These are phyloP conservation scores for Pangasianodon gigas DNA, from an alignment of 2,113 vertebrate species.

Conservation along the genomic window DNA sequence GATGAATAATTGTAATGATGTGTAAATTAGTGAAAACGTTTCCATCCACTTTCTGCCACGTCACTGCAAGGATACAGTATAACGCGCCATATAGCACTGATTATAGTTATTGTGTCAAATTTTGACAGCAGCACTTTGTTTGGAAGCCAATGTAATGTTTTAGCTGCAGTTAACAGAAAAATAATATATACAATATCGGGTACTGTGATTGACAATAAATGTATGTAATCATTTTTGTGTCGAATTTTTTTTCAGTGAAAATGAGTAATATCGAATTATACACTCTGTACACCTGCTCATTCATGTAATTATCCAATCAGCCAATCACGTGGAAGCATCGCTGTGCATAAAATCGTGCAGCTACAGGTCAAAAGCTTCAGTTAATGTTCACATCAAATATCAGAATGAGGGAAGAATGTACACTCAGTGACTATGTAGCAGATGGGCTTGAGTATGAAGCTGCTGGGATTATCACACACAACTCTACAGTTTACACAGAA, in stretches of 20 bases:
- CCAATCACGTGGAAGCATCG: not conserved
- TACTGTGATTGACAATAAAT: conserved; percentile 50
- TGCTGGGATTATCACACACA: too few relatives aligned
- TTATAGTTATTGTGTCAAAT: not conserved
- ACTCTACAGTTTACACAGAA: too few relatives aligned
- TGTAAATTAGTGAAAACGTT: conserved; percentile 25
- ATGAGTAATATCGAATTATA: not conserved
- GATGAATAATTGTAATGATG: conserved; percentile 37
- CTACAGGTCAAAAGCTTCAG: not conserved
- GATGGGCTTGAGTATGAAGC: too few relatives aligned
- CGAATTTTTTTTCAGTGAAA: not conserved
- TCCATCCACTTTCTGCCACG: not conserved
- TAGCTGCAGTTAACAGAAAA: not conserved
- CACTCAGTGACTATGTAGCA: too few relatives aligned
- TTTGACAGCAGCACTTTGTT: not conserved
- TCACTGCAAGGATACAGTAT: not conserved
- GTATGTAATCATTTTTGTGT: conserved; percentile 21
- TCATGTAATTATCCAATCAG: not conserved
- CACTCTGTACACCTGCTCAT: not conserved
- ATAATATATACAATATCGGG: conserved; percentile 25
- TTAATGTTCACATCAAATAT: not conserved
- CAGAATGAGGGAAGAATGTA: not conserved
- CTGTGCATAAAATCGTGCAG: not conserved
- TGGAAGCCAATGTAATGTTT: conserved; percentile 24
- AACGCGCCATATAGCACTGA: not conserved